Evolutionary conservation across 2,797 vertebrate species (phyloP), one percentile per base, ranked within the genome.

Genomic region (Sebastes goodei): DNA sequence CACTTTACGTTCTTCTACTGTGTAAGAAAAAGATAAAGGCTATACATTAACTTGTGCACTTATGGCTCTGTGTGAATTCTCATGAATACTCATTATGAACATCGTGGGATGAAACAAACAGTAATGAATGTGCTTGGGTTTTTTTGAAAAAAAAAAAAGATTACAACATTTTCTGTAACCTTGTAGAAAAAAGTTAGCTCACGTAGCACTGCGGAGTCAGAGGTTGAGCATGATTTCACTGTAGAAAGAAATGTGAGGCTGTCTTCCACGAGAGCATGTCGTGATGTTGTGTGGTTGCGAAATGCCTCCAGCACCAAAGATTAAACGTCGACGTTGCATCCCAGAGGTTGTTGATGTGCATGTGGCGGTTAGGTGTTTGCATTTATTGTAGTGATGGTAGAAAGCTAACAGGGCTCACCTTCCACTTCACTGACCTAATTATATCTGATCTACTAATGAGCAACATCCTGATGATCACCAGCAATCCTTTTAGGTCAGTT

Each of bases 401-500:
- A 55, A 32, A 66, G 10, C n/a, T 20, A 71, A 71, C 29, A 2
- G 29, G 1, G n/a, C 55, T 71, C 77, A 81, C 59, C 46, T 84
- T 78, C 9, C 42, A 70, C 30, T 73, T 74, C 30, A 57, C 57
- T 32, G 53, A 78, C 62, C 62, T 77, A 23, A 35, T 78, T 38
- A 27, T 27, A 15, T 11, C 35, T 70, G 38, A 80, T 83, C 38
- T 59, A 23, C 42, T 71, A 72, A 82, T 72, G 3, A 62, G 27
- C 46, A 78, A 63, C 65, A 77, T 56, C 70, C 29, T 69, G 73
- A 69, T 81, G 59, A 84, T 78, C 49, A 84, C 72, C 42, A 79
- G 23, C 57, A 67, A 33, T 42, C 12, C 7, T 71, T 82, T 64
- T n/a, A 70, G 60, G 46, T 57, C 59, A 74, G 61, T n/a, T 73